Evolutionary conservation across 2,797 vertebrate genomes (phyloP), one percentile per base, ranked within the genome.

Genomic region (Vipera latastei): DNA sequence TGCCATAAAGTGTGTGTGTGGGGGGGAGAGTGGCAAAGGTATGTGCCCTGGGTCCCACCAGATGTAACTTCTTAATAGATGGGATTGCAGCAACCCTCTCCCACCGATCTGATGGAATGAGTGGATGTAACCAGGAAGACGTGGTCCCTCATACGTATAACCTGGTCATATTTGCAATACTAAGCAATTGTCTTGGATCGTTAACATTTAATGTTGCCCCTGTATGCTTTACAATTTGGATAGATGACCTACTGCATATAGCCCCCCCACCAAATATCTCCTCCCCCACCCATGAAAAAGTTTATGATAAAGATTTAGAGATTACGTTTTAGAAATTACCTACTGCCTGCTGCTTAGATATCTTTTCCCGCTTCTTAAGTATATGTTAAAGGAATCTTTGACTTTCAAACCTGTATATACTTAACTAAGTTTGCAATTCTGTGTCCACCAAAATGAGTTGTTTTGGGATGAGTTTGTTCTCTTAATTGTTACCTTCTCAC

Each of bases 371-470:
- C 90, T 94, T 88, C 69, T 63, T 55, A 0, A 0, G 48, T 92
- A 26, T 57, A 65, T 63, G 53, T 38, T 61, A 92, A 53, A 89
- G 86, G 65, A 91, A 57, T 69, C 89, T 4, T 94, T 0, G 0
- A 92, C 60, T 86, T 65, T 14, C 73, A 9, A 53, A 86, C 53
- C 78, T 90, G 88, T 91, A 87, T 93, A 91, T 69, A 57, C 32
- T 55, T 93, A 89, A 26, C 60, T 1, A 18, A 53, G 1, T 92
- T 92, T 90, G 91, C 87, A 90, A 92, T 92, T 93, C 91, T 5
- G 0, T 13, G 32, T 28, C 44, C 59, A 28, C 91, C 11, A 38
- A 89, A 87, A 69, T 78, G 12, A 3, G 0, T 94, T 92, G 92
- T 91, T 86, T 90, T 53, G 86, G 91, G 16, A 88, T 0, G 2